Evolutionary conservation across 2,888 invertebrate species (phyloP), one percentile per base, ranked within the genome.

Genomic region (Agrilus cyanescens): DNA sequence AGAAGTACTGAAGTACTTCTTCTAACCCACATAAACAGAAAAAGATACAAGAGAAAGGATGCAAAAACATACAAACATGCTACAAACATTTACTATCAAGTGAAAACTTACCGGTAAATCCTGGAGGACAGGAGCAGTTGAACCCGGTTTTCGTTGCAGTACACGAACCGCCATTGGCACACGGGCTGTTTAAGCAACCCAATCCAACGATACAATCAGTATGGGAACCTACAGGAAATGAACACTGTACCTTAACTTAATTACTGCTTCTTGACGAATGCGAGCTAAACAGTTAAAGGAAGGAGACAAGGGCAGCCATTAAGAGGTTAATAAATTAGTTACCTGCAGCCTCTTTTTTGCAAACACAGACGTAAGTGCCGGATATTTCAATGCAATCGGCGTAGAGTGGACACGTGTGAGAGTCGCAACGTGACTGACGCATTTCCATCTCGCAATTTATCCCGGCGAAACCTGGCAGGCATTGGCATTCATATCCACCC

Each of bases 121-220:
- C 82, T 3, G 78, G 71, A 13, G 74, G 71, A 60, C 86, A 86
- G 38, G 75, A 69, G 65, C 86, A 86, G 63, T 82, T 78, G 65
- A 78, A 76, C 48, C 72, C 68, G 63, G 70, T 72, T 18, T 41
- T 33, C 49, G 70, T 66, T 44, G 72, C 70, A 37, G 60, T 56
- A 66, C 87, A 88, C n/a, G 75, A 73, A 44, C 79, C 88, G 0
- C 84, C 85, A 65, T 87, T 82, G 48, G 72, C 71, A 58, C 89
- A 89, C 33, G 80, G 84, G 53, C 76, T 78, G 34, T 73, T 77
- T 48, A 73, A 73, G 63, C 88, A 89, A 32, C 63, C 60, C 52
- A 69, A 71, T 39, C 61, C 60, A 50, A 71, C 65, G 10, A 65
- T 67, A 53, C 72, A 72, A 46, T 71, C 69, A 2, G 64, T 62